phyloP scores from a whole-genome alignment of 2,797 vertebrate genomes.

The Streptopelia turtur region DNA sequence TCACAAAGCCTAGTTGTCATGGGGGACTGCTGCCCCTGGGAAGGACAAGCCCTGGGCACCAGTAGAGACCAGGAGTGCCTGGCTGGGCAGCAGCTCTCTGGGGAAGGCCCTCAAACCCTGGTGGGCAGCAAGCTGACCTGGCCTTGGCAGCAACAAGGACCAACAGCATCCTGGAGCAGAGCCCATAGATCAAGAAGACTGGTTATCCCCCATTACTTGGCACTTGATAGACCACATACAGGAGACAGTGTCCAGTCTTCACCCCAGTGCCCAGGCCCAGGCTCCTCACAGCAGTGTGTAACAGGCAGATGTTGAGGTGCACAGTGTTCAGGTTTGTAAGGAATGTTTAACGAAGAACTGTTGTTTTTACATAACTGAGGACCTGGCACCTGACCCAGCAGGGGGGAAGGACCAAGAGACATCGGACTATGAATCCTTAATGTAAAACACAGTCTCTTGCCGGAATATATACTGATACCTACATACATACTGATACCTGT shows the following conservation, averaged over 20 bases:
- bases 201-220: background rate
- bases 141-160: background rate
- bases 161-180: background rate
- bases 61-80: background rate
- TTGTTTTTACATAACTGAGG: too few relatives aligned
- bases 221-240: background rate
- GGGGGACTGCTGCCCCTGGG: background rate
- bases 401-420: too few relatives aligned
- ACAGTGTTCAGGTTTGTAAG: background rate
- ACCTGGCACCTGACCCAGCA: too few relatives aligned
- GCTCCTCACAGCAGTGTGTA: accelerated
- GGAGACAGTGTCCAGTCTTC: background rate
- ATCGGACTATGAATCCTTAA: too few relatives aligned
- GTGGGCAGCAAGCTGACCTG: background rate
- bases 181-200: background rate
- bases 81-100: background rate
- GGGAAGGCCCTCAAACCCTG: background rate
- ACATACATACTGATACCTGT: too few relatives aligned
- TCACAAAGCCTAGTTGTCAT: background rate
- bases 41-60: background rate
- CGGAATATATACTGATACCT: too few relatives aligned
- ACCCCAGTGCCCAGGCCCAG: accelerated
- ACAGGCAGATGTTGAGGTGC: too few relatives aligned
- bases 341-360: too few relatives aligned
- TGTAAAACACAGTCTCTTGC: too few relatives aligned